These are phyloP conservation scores for Saccostrea glomerata DNA, from an alignment of 1,140 invertebrate species.

Conservation along the genomic window DNA sequence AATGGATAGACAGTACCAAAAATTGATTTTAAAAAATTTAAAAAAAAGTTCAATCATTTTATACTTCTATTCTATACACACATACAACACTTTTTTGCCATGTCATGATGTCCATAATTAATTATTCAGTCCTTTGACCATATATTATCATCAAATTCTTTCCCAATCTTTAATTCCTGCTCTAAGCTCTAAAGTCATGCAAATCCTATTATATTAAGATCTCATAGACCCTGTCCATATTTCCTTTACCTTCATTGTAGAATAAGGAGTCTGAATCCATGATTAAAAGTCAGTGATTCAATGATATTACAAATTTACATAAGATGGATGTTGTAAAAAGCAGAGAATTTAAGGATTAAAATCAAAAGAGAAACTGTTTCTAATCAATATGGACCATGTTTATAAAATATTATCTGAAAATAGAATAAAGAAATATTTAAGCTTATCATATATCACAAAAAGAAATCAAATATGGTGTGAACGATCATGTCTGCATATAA, in stretches of 20 bases:
- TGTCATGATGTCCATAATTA: neutral
- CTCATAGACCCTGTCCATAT: neutral
- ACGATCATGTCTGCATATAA: neutral
- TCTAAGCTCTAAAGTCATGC: neutral
- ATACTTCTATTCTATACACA: no score
- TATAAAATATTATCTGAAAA: neutral
- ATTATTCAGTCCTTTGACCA: neutral
- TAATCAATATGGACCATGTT: neutral
- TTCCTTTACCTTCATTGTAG: neutral
- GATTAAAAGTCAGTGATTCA: neutral
- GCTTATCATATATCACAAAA: neutral
- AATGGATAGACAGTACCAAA: no score
- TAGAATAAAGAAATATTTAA: neutral
- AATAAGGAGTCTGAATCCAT: neutral
- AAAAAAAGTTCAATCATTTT: no score
- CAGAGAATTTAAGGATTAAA: neutral
- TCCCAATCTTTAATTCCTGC: neutral
- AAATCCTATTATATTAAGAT: neutral
- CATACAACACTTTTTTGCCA: no score
- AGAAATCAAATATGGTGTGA: constrained; percentile 8
- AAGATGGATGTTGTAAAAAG: neutral
- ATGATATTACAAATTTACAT: neutral
- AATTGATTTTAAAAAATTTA: no score
- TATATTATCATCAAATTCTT: neutral
- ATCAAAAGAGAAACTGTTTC: constrained; percentile 16